Evolutionary conservation across 2,888 invertebrate genomes (phyloP), one percentile per base, ranked within the genome.

Genomic region (Catocala nupta): DNA sequence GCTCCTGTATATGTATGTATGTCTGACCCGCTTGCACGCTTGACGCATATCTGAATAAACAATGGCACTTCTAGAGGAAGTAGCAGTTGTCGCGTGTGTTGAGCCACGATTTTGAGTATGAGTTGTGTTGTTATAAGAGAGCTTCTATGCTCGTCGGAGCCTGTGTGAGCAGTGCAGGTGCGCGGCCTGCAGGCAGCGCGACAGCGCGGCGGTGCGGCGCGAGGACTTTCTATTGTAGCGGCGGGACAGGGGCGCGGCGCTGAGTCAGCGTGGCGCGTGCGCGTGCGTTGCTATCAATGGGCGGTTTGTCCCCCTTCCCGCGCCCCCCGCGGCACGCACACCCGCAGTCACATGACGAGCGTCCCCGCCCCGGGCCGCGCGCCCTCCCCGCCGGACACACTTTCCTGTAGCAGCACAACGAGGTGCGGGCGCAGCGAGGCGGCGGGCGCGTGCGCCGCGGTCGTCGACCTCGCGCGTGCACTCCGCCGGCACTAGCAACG

Each of bases 271-370:
- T 63, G 73, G 61, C 75, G 76, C 76, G 75, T 63, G 71, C 73
- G 74, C 69, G 75, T 57, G 60, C 69, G 75, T 57, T 59, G 64
- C 62, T 77, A 71, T 80, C 77, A 81, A 82, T 83, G 85, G 70
- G 75, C 62, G 65, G 60, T 55, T 56, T 62, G 59, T 48, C 57
- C 59, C 54, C 63, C 56, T 59, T 47, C 39, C 59, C 45, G 51
- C 62, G 59, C 53, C 48, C 63, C 51, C 58, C 53, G 8, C 57
- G 49, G 59, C 49, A 70, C 72, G 61, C 78, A 54, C 59, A 3
- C 72, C 69, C 80, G 70, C 59, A 77, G 79, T 84, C 85, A 85
- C 84, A 83, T 86, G 84, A 86, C 80, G 60, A 58, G 39, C 39
- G 13, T n/a, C 69, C 58, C 47, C 63, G 45, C 71, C 73, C 57